Percentiles rank a stretch among this genome's conserved stretches.
phyloP scores from a whole-genome alignment of 2,888 invertebrate genomes.

The Brenthis daphne region DNA sequence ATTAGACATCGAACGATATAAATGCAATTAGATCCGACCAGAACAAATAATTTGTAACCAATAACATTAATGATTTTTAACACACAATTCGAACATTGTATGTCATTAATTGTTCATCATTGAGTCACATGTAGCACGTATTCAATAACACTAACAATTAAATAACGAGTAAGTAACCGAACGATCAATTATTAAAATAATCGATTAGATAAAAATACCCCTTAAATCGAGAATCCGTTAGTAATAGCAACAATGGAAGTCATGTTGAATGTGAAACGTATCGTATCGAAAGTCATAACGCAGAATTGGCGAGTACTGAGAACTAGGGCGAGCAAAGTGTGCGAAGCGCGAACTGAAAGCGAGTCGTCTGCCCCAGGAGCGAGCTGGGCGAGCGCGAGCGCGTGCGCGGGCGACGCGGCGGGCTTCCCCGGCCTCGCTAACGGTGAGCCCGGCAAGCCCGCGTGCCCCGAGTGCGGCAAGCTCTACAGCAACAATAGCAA shows the following conservation, averaged over 20 bases:
- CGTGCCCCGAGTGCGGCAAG: slow-evolving; percentile 86
- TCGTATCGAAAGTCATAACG: slow-evolving; percentile 22
- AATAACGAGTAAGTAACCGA: slow-evolving; percentile 61
- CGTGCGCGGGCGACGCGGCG: slow-evolving; percentile 48
- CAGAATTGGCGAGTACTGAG: slow-evolving; percentile 23
- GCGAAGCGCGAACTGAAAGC: slow-evolving; percentile 55
- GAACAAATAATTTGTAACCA: slow-evolving; percentile 51
- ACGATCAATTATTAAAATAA: slow-evolving; percentile 55
- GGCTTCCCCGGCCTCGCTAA: slow-evolving; percentile 54
- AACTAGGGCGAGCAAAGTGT: slow-evolving; percentile 17
- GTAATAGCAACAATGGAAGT: slow-evolving; percentile 52
- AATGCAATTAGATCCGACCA: slow-evolving; percentile 56
- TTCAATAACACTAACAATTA: slow-evolving; percentile 69
- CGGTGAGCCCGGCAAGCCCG: slow-evolving; percentile 79
- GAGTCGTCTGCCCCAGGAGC: slow-evolving; percentile 79
- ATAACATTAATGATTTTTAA: slow-evolving; percentile 49
- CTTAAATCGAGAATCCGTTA: slow-evolving; percentile 22
- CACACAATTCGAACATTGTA: slow-evolving; percentile 40
- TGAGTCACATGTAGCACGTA: slow-evolving; percentile 66
- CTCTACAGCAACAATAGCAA: slow-evolving; percentile 86
- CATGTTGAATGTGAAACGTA: slow-evolving; percentile 25
- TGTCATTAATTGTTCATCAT: slow-evolving; percentile 71
- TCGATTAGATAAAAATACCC: slow-evolving; percentile 29
- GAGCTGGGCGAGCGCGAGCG: slow-evolving; percentile 65
- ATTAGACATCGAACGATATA: slow-evolving; percentile 40